Evolutionary conservation across 2,888 invertebrate species (phyloP), one percentile per base, ranked within the genome.

Genomic region (Hydropsyche betteni): DNA sequence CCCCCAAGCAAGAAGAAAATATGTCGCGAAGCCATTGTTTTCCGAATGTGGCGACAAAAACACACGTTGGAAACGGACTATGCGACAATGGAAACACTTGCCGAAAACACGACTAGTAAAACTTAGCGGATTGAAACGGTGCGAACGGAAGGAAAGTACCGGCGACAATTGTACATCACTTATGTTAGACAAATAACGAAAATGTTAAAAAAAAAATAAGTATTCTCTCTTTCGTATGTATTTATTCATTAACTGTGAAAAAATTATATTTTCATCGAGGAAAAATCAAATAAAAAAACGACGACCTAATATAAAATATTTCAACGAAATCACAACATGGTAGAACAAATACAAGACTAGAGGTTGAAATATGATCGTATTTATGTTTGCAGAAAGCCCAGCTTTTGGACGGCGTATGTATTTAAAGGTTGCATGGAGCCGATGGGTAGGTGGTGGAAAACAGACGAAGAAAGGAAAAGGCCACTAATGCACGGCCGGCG

Each of bases 401-500:
- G 53, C 16, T n/a, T 53, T n/a, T 6, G 53, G 8, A n/a, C 16
- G 58, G 5, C 24, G 16, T 16, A 24, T 58, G 58, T 16, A 24
- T 58, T 14, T 58, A 16, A 24, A 58, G 16, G 58, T 53, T 44
- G 44, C 10, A 44, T 44, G 44, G 44, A 44, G 44, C 44, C 10
- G 14, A 16, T 8, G 16, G 58, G 58, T 16, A 24, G 58, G 16
- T 34, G 36, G 61, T 12, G 38, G 52, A 72, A 72, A 58, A 51
- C 34, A 70, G 72, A 38, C 14, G 58, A 58, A 61, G 58, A 50
- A 36, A 55, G 44, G 61, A 44, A 36, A 72, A 55, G 52, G 61
- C 38, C 52, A 50, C 55, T 72, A 72, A 72, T 72, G 72, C 58
- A 55, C 55, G 50, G 34, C 76, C 71, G 51, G 72, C 68, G 50